A percentile compares a stretch with the other conserved stretches of the same genome.
Evolutionary conservation across 2,888 invertebrate species (phyloP).

Genomic region (Hydriomena furcata): DNA sequence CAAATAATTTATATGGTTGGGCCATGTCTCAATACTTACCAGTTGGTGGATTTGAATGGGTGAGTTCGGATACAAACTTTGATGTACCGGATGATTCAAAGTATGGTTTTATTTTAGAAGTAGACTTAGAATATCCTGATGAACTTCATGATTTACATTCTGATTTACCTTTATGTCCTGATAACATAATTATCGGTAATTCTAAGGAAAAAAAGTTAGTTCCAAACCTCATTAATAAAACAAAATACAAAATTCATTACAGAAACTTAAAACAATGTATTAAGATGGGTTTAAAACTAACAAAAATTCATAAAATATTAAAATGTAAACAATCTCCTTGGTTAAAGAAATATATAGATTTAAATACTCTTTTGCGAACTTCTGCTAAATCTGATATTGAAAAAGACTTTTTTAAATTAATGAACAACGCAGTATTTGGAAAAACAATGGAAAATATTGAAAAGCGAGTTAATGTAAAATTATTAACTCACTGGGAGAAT

Average conservation of each 20-base stretch:
- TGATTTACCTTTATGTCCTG: conserved; percentile 29
- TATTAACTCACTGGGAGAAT: conserved; percentile 48
- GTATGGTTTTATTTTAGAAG: conserved; percentile 33
- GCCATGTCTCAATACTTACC: no score
- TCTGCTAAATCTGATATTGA: conserved; percentile 47
- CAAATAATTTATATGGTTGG: no score
- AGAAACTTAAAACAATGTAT: conserved; percentile 39
- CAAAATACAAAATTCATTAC: conserved; percentile 37
- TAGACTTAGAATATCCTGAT: conserved; percentile 34
- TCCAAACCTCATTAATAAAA: conserved; percentile 35
- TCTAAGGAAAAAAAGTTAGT: conserved; percentile 23
- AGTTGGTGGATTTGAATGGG: no score
- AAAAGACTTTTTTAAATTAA: conserved; percentile 57
- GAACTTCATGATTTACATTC: conserved; percentile 28
- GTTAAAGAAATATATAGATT: conserved; percentile 53
- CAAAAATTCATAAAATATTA: conserved; percentile 15
- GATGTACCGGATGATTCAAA: no score
- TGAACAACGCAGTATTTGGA: conserved; percentile 57
- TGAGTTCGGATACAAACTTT: no score
- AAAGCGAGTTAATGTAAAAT: conserved; percentile 45
- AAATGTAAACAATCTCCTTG: conserved; percentile 52
- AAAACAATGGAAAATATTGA: conserved; percentile 53
- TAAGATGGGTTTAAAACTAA: conserved; percentile 24
- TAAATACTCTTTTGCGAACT: conserved; percentile 51
- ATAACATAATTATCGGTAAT: conserved; percentile 14